Conservation (phyloP, 2,797 vertebrate species). For the Telmatherina bonti region DNA sequence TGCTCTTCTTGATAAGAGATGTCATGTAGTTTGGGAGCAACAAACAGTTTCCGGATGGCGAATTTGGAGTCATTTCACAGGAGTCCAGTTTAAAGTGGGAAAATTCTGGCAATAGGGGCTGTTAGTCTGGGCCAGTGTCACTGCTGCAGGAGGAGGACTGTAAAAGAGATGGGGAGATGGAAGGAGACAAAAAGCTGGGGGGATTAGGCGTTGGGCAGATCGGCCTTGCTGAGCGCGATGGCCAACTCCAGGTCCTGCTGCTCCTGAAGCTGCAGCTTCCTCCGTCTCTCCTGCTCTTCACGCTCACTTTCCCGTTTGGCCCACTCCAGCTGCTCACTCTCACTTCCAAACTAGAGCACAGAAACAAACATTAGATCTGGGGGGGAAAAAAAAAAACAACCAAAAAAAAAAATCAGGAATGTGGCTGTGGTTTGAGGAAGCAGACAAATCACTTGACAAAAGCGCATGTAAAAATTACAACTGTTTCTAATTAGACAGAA, state of each 20-base stretch:
- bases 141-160: constrained; percentile 20
- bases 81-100: constrained; percentile 53
- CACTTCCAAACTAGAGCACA: constrained; percentile 91
- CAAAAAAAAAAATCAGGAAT: not conserved
- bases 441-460: constrained; percentile 8
- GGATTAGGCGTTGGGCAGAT: constrained; percentile 87
- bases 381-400: not conserved
- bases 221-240: constrained; percentile 94
- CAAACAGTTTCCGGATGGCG: constrained; percentile 63
- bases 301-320: constrained; percentile 93
- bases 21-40: constrained; percentile 64
- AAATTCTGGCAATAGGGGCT: constrained; percentile 56
- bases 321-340: constrained; percentile 95
- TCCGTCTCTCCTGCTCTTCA: constrained; percentile 91
- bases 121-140: constrained; percentile 45
- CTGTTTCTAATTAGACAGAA: constrained; percentile 27
- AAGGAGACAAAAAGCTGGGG: constrained; percentile 19
- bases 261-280: constrained; percentile 89
- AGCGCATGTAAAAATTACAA: constrained; percentile 20
- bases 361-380: constrained; percentile 37
- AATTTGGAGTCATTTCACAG: constrained; percentile 62
- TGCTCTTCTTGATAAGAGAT: constrained; percentile 71
- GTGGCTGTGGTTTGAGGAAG: constrained; percentile 1
- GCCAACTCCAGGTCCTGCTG: constrained; percentile 95
- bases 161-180: constrained; percentile 8